Evolutionary conservation across 2,888 invertebrate genomes (phyloP).

Genomic region (Melieria crassipennis): DNA sequence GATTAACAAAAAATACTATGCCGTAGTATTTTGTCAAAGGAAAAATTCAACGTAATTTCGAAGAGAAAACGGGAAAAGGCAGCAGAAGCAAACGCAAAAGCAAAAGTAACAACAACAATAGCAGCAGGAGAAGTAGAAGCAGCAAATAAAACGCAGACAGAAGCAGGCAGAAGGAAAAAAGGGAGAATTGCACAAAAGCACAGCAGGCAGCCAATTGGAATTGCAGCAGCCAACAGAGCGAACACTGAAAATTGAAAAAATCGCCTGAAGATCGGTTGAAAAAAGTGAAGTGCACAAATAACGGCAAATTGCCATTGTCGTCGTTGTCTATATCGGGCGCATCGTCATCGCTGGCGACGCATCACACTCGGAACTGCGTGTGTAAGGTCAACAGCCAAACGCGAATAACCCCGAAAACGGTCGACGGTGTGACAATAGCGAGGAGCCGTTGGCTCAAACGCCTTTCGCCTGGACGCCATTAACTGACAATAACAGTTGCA

Average conservation of each 20-base stretch:
- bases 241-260: too few species aligned
- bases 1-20: too few species aligned
- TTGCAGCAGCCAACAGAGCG: background rate
- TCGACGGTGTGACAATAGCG: too few species aligned
- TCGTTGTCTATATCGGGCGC: too few species aligned
- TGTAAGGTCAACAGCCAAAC: background rate
- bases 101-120: background rate
- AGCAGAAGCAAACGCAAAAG: constrained; percentile 15
- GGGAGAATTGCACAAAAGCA: constrained; percentile 22
- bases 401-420: too few species aligned
- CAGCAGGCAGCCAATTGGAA: too few species aligned
- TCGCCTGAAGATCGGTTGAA: background rate
- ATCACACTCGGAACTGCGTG: too few species aligned
- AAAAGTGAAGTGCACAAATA: background rate
- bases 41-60: constrained; percentile 28
- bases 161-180: constrained; percentile 17
- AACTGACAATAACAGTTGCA: too few species aligned
- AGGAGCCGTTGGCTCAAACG: too few species aligned
- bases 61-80: constrained; percentile 12
- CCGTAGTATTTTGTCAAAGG: background rate
- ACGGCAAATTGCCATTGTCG: background rate
- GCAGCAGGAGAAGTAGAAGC: constrained; percentile 7
- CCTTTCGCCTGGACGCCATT: too few species aligned
- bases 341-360: too few species aligned
- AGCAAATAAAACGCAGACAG: background rate